phyloP scores from a whole-genome alignment of 1,140 invertebrate species.

The Grapholita molesta region DNA sequence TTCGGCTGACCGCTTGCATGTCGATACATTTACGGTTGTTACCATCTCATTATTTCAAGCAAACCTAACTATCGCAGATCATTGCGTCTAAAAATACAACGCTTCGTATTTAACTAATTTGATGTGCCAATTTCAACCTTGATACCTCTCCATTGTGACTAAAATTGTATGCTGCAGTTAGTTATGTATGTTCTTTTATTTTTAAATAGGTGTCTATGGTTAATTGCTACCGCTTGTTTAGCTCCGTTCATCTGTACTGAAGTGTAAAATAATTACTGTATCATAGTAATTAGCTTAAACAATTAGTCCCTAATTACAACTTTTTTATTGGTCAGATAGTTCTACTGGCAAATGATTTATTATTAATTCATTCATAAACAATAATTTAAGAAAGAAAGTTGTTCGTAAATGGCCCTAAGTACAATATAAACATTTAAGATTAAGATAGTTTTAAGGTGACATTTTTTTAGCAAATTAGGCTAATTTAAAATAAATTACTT shows the following conservation, averaged over 20 bases:
- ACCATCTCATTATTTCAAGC: constrained; percentile 6
- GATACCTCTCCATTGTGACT: not conserved
- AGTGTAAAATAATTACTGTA: constrained; percentile 1
- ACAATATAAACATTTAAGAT: too few relatives aligned
- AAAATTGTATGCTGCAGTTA: not conserved
- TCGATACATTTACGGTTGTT: constrained; percentile 5
- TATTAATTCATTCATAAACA: too few relatives aligned
- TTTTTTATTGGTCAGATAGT: not conserved
- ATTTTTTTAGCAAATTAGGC: too few relatives aligned
- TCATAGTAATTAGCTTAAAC: constrained; percentile 5
- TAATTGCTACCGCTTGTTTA: not conserved
- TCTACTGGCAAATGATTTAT: not conserved
- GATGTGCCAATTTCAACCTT: not conserved
- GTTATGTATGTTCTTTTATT: not conserved
- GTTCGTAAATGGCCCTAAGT: too few relatives aligned
- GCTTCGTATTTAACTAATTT: not conserved
- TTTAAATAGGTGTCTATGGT: not conserved
- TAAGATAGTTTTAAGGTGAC: too few relatives aligned
- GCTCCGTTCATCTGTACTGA: not conserved
- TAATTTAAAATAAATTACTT: too few relatives aligned
- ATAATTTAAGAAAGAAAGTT: too few relatives aligned
- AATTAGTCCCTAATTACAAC: too few relatives aligned
- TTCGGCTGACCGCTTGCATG: not conserved
- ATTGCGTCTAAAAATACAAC: not conserved
- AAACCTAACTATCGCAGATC: not conserved